A percentile compares a stretch with the other conserved stretches of the same genome.
Evolutionary conservation across 2,888 invertebrate genomes (phyloP).

Genomic region (Drosophila dives): DNA sequence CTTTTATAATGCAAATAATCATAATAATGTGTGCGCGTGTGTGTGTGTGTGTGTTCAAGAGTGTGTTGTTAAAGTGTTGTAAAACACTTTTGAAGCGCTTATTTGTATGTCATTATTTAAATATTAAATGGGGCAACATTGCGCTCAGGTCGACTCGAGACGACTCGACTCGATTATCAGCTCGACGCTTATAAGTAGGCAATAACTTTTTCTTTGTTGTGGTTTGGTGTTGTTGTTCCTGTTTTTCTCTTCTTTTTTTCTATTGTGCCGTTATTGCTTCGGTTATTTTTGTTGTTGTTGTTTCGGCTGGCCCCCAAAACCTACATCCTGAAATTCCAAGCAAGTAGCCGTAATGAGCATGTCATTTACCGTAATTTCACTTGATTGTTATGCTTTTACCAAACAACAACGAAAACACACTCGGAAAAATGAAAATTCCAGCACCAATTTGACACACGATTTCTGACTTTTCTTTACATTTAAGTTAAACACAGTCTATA

Average conservation of each 20-base stretch:
- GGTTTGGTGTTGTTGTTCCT: slow-evolving; percentile 21
- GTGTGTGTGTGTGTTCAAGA: slow-evolving; percentile 1
- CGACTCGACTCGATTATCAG: slow-evolving; percentile 47
- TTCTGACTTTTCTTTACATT: neutral
- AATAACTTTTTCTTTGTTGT: slow-evolving; percentile 73
- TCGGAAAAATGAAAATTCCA: neutral
- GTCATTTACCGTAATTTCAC: slow-evolving; percentile 77
- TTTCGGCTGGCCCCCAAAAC: neutral
- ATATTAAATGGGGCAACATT: slow-evolving; percentile 66
- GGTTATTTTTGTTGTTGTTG: slow-evolving; percentile 1
- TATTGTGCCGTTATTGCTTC: slow-evolving; percentile 32
- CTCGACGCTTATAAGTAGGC: slow-evolving; percentile 72
- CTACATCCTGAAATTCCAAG: slow-evolving; percentile 14
- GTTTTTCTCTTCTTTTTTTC: slow-evolving; percentile 52
- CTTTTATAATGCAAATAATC: slow-evolving; percentile 78
- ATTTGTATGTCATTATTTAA: slow-evolving; percentile 76
- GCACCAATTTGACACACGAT: neutral
- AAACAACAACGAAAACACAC: slow-evolving; percentile 31
- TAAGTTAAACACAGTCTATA: neutral
- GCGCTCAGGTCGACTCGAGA: slow-evolving; percentile 39
- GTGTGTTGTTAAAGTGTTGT: slow-evolving; percentile 63
- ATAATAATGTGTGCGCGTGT: slow-evolving; percentile 43
- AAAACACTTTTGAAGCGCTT: slow-evolving; percentile 71
- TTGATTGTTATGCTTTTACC: slow-evolving; percentile 78
- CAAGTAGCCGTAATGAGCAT: slow-evolving; percentile 72